Conservation (phyloP, 23 tunicate genomes). For the Trididemnum clinides region DNA sequence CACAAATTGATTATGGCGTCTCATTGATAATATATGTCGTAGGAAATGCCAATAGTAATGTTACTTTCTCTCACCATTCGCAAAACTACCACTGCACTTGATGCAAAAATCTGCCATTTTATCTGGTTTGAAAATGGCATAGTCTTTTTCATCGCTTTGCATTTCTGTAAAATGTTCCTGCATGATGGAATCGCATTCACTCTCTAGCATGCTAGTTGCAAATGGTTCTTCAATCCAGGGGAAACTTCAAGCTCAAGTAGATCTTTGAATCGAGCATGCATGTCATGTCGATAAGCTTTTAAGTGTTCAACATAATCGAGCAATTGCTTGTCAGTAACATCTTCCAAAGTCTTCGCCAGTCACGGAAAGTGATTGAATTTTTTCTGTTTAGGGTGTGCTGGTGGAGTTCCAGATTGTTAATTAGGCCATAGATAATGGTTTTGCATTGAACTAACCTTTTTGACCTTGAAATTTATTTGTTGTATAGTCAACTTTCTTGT, state of each 20-base stretch:
- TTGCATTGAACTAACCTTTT: too few relatives aligned
- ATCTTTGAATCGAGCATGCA: neutral
- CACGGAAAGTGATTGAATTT: neutral
- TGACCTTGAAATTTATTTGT: too few relatives aligned
- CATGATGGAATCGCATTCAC: neutral
- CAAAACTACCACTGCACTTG: too few relatives aligned
- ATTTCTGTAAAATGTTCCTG: neutral
- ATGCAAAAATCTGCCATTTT: too few relatives aligned
- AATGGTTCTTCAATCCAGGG: neutral
- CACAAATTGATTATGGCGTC: too few relatives aligned
- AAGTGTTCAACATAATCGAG: slow-evolving; percentile 17
- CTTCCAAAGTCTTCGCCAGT: neutral
- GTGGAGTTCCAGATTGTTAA: neutral
- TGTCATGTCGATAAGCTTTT: slow-evolving; percentile 4
- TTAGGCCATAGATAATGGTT: too few relatives aligned
- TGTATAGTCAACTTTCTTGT: too few relatives aligned
- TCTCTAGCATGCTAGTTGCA: slow-evolving; percentile 8
- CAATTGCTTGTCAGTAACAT: slow-evolving; percentile 16
- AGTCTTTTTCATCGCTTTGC: neutral
- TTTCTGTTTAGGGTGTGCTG: neutral
- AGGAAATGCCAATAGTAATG: too few relatives aligned
- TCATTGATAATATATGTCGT: too few relatives aligned
- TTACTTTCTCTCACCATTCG: too few relatives aligned
- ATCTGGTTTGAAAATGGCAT: too few relatives aligned
- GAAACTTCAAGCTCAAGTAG: slow-evolving; percentile 1